A percentile compares a stretch with the other conserved stretches of the same genome.
phyloP scores from a whole-genome alignment of 2,888 invertebrate species.

The Yponomeuta cagnagella region DNA sequence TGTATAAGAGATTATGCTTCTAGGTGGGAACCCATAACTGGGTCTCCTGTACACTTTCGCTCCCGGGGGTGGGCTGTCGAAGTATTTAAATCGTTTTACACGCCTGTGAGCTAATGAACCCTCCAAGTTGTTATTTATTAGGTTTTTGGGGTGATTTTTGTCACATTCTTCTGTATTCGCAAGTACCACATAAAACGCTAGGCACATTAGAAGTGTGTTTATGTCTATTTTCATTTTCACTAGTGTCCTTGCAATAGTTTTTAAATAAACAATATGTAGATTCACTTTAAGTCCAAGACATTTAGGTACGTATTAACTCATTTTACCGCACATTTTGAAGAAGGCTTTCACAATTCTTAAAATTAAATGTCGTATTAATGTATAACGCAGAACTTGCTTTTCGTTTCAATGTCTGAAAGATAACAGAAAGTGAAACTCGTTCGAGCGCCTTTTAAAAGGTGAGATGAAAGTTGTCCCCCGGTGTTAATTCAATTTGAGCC shows the following conservation, averaged over 20 bases:
- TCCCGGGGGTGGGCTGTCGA: slow-evolving; percentile 38
- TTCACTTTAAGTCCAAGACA: no score
- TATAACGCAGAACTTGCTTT: background rate
- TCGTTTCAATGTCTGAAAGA: slow-evolving; percentile 30
- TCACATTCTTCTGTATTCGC: slow-evolving; percentile 33
- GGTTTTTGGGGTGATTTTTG: slow-evolving; percentile 14
- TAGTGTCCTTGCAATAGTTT: background rate
- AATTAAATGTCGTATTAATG: slow-evolving; percentile 16
- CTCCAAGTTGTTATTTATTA: background rate
- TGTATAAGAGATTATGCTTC: slow-evolving; percentile 47
- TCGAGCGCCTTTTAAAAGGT: slow-evolving; percentile 55
- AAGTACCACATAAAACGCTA: slow-evolving; percentile 36
- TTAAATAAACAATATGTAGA: background rate
- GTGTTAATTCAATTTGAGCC: slow-evolving; percentile 59
- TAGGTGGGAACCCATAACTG: slow-evolving; percentile 31
- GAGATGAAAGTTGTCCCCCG: slow-evolving; percentile 44
- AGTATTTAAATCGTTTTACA: slow-evolving; percentile 54
- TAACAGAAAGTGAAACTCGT: slow-evolving; percentile 48
- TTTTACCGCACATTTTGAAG: background rate
- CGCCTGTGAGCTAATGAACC: slow-evolving; percentile 29
- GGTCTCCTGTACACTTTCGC: slow-evolving; percentile 39
- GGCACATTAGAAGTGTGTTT: slow-evolving; percentile 23
- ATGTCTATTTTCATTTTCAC: slow-evolving; percentile 22
- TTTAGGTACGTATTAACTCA: no score
- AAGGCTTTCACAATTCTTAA: slow-evolving; percentile 14